Evolutionary conservation across 2,888 invertebrate species (phyloP), one percentile per base, ranked within the genome.

Genomic region (Craniophora ligustri): DNA sequence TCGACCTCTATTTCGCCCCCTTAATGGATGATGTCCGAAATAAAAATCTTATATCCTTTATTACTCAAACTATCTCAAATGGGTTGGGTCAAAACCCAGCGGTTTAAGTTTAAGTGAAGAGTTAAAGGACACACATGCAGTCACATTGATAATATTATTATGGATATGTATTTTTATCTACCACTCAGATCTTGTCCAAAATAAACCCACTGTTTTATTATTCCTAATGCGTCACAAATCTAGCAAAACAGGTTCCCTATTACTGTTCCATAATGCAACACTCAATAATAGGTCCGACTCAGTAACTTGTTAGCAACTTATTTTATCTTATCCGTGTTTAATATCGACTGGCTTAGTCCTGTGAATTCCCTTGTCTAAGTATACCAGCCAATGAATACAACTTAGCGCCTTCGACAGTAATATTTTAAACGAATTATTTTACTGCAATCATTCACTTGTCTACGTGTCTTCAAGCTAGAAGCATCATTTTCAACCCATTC

Each of bases 301-400:
- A 61, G 71, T 59, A 53, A 70, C 67, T 69, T 72, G 74, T 75
- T 70, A 68, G 74, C 67, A 68, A 68, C 71, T 70, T 74, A 76
- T 76, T 76, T 56, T 58, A 56, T 57, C 59, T 72, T 70, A 76
- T 74, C 69, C 59, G 38, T 41, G 39, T 44, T n/a, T 63, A 50
- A 63, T 63, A 67, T 74, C 67, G 35, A 15, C 38, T 41, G 35
- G 36, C 30, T 42, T 18, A 51, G 42, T 54, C 64, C 53, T 14
- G 59, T 39, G 23, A 54, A 46, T 48, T 53, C 36, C 21, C 50
- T 31, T 11, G 32, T 6, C 23, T 49, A 28, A 36, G 40, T 28
- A 38, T 34, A 15, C 34, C 31, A 2, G 30, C 14, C 41, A 15
- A 31, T 55, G 36, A 58, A 55, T 26, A 30, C 28, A 8, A 34